Conservation (phyloP, 2,797 vertebrate species). For the Spea hammondii region DNA sequence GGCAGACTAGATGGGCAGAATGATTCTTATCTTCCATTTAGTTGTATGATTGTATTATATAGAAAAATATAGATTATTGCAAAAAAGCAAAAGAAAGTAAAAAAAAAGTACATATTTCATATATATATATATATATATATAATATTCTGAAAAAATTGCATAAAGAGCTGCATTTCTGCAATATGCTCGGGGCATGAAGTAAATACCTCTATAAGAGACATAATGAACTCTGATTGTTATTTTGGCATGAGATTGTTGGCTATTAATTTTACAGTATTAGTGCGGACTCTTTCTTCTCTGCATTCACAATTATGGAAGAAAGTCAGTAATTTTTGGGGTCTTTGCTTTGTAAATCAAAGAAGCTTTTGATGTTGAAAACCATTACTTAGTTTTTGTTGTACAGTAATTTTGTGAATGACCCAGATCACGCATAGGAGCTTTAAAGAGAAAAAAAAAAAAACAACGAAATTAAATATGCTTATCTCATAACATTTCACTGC, state of each 20-base stretch:
- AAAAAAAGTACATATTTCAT: too few relatives aligned
- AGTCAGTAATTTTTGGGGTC: constrained; percentile 11
- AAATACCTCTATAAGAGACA: too few relatives aligned
- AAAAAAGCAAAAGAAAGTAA: too few relatives aligned
- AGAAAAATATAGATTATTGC: too few relatives aligned
- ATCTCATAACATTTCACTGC: background rate
- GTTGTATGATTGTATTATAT: too few relatives aligned
- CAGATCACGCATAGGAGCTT: constrained; percentile 31
- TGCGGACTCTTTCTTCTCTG: background rate
- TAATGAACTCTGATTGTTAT: too few relatives aligned
- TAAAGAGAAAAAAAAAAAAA: constrained; percentile 22
- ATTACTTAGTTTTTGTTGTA: constrained; percentile 8
- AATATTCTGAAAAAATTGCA: background rate
- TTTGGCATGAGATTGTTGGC: too few relatives aligned
- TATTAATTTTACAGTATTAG: background rate
- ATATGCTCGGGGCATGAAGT: too few relatives aligned
- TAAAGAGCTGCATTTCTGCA: too few relatives aligned
- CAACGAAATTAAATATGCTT: constrained; percentile 16
- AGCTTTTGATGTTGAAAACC: constrained; percentile 35
- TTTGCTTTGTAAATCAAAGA: constrained; percentile 16
- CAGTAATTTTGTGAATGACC: constrained; percentile 31
- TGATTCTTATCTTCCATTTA: too few relatives aligned
- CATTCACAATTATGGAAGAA: constrained; percentile 13
- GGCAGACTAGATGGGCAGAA: too few relatives aligned
- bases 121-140: background rate